Evolutionary conservation across 2,888 invertebrate genomes (phyloP).

Genomic region (Hoplodrina ambigua): DNA sequence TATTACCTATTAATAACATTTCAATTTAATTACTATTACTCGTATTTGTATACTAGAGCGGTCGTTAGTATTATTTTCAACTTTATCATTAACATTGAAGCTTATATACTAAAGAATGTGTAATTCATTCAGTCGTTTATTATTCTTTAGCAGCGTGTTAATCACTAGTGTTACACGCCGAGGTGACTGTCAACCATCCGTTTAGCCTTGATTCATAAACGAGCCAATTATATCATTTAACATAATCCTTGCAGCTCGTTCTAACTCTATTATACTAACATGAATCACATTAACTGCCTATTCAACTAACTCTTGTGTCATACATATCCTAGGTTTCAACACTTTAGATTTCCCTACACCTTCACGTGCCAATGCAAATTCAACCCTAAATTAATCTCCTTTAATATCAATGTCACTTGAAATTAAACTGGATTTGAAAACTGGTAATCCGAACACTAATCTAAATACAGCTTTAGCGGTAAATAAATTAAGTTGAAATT

Average conservation of each 20-base stretch:
- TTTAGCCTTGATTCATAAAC: constrained; percentile 47
- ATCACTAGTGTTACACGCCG: constrained; percentile 11
- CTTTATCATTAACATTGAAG: neutral
- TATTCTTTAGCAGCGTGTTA: constrained; percentile 25
- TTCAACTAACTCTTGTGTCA: constrained; percentile 46
- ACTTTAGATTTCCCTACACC: constrained; percentile 28
- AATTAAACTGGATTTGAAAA: constrained; percentile 10
- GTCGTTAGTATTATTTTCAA: neutral
- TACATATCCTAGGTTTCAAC: constrained; percentile 49
- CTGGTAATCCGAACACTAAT: neutral
- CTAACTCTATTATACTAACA: constrained; percentile 48
- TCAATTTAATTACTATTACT: neutral
- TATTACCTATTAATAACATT: neutral
- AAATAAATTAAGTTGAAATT: constrained; percentile 28
- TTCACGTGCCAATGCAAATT: constrained; percentile 8
- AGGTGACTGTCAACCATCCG: constrained; percentile 19
- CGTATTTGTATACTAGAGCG: neutral
- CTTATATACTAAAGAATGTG: constrained; percentile 3
- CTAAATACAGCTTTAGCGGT: neutral
- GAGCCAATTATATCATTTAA: constrained; percentile 48
- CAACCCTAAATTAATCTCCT: neutral
- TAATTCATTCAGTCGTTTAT: constrained; percentile 2
- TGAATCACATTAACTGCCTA: constrained; percentile 49
- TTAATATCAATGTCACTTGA: constrained; percentile 5
- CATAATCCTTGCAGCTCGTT: constrained; percentile 41